Evolutionary conservation across 64 coral and sea anemone species (phyloP).

Genomic region (Montipora foliosa): DNA sequence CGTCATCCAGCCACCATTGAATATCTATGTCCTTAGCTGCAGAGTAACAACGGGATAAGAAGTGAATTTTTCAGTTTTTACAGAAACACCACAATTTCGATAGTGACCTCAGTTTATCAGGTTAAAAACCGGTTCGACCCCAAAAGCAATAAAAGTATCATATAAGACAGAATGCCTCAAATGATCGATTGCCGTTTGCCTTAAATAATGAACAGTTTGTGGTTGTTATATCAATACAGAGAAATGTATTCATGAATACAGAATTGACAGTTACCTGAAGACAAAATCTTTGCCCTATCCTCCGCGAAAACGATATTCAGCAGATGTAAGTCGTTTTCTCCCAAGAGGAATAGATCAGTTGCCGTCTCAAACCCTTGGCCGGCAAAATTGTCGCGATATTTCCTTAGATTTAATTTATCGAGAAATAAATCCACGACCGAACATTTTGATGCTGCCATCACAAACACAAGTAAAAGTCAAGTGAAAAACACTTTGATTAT

Average conservation of each 20-base stretch:
- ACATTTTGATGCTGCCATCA: neutral
- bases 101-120: too few species aligned
- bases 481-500: conserved; percentile 26
- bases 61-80: neutral
- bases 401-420: neutral
- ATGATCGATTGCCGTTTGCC: neutral
- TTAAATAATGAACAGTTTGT: neutral
- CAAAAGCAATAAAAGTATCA: neutral
- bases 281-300: conserved; percentile 6
- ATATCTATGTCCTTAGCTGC: conserved; percentile 27
- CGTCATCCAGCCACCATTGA: neutral
- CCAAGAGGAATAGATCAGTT: neutral
- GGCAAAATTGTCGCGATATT: neutral
- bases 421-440: conserved; percentile 14
- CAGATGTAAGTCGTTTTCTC: neutral
- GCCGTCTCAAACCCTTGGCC: conserved; percentile 35
- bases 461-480: neutral
- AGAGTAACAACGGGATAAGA: neutral
- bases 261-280: conserved; percentile 37
- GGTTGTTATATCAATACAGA: neutral
- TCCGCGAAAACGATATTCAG: neutral
- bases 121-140: neutral
- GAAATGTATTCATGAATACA: neutral
- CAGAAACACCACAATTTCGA: too few species aligned
- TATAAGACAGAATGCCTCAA: neutral